Base-by-base conservation (phyloP, 2,888 invertebrate genomes). In the Caenorhabditis sp. region DNA sequence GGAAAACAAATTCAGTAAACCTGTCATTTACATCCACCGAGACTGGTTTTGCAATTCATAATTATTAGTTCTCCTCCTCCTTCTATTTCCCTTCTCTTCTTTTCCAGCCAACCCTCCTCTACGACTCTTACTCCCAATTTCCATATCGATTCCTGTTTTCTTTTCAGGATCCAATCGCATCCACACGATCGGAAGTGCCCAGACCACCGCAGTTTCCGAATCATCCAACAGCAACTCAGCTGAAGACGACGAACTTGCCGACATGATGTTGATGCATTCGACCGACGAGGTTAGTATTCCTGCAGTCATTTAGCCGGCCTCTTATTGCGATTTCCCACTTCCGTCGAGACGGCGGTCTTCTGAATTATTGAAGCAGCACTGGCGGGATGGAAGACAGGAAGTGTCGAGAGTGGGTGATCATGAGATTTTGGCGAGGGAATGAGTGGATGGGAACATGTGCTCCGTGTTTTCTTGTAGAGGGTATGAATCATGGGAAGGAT, bases 161-260 rank as follows among this genome's bases (percentile, higher is more conserved):
- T 40, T 40, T 40, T 13, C 80, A 85, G 85, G 80, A 35, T 85
- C 85, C 18, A 81, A 83, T 40, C 83, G 82, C 28, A 77, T 85
- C 26, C 83, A 81, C 47, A 77, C 74, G 26, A 83, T 85, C 53
- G 85, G 85, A 18, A 56, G 77, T 15, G 61, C 77, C 11, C 64
- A 77, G 71, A 77, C 81, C 9, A 81, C 81, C 0, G 65, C 71
- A 20, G 71, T 77, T 15, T 65, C 70, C 15, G 62, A 81, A 15
- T 44, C 22, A 44, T 28, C 20, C 28, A 68, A 24, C 47, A 74
- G 24, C 15, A 20, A 40, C 53, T 78, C 78, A 11, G 80, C 53
- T 24, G 71, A 81, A 15, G 76, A 80, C 80, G 81, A 81, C 51
- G 76, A 81, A 26, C 44, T 77, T 18, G 81, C 81, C 18, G 80